Conservation (phyloP, 2,113 vertebrate genomes). For the Chlamydotis undulata region DNA sequence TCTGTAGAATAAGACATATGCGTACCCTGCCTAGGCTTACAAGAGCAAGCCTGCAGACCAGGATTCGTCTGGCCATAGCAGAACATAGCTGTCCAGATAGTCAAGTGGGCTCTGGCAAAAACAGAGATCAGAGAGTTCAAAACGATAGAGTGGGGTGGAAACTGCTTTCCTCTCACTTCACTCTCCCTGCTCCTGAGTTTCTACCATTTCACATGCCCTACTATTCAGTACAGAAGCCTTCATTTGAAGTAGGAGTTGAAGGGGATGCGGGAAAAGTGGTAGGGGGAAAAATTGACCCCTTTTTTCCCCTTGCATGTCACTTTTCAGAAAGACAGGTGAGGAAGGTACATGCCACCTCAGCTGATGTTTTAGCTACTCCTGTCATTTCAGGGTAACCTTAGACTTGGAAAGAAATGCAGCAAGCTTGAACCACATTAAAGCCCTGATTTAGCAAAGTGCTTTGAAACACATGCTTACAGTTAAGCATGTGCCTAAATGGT, state of each 20-base stretch:
- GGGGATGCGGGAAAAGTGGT: neutral
- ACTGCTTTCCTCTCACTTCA: neutral
- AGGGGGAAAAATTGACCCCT: neutral
- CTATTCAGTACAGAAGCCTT: neutral
- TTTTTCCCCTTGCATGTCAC: neutral
- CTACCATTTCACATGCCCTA: neutral
- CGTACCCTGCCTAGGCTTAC: accelerated
- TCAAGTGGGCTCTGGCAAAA: neutral
- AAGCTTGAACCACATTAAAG: slow-evolving; percentile 22
- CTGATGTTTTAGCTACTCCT: neutral
- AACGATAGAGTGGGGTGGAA: neutral
- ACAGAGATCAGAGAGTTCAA: neutral
- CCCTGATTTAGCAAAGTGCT: slow-evolving; percentile 32
- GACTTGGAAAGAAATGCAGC: neutral
- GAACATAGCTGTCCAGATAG: neutral
- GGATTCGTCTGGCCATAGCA: neutral
- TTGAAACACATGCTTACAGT: slow-evolving; percentile 36
- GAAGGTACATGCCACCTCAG: neutral
- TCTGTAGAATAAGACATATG: neutral
- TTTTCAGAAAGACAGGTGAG: neutral
- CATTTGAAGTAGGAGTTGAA: neutral
- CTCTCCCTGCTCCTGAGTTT: neutral
- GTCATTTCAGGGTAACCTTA: neutral
- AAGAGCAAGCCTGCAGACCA: neutral
- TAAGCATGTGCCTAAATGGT: slow-evolving; percentile 42